phyloP scores from a whole-genome alignment of 1,140 invertebrate species.

The Venturia canescens region DNA sequence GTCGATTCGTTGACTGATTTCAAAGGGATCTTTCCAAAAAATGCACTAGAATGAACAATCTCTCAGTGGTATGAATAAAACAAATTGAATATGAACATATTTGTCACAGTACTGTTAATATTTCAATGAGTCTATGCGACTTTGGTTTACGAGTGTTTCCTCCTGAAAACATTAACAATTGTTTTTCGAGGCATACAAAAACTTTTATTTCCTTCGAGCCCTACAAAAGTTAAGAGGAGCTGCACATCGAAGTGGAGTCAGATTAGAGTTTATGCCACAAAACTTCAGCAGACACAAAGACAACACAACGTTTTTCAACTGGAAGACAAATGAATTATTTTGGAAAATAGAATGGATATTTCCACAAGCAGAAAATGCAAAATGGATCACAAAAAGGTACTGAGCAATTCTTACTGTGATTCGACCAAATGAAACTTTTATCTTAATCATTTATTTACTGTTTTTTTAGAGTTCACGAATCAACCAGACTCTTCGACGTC shows the following conservation, averaged over 20 bases:
- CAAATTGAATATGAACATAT: neutral
- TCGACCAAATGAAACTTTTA: neutral
- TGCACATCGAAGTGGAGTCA: constrained; percentile 78
- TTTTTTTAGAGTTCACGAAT: constrained; percentile 74
- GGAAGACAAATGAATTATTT: constrained; percentile 80
- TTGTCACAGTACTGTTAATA: neutral
- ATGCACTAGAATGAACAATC: constrained; percentile 77
- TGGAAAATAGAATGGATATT: constrained; percentile 90
- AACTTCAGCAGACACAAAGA: constrained; percentile 82
- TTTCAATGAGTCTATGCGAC: too few species aligned
- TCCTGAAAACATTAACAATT: too few species aligned
- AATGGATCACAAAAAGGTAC: constrained; percentile 73
- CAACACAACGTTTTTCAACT: constrained; percentile 84
- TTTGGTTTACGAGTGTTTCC: too few species aligned
- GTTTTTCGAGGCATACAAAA: constrained; percentile 10
- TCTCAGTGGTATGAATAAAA: constrained; percentile 78
- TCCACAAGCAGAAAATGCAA: constrained; percentile 76
- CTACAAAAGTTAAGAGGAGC: constrained; percentile 81
- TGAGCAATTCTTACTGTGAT: constrained; percentile 62
- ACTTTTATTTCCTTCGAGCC: constrained; percentile 74
- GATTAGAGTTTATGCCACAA: constrained; percentile 82
- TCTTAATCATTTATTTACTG: constrained; percentile 6
- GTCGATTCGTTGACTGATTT: constrained; percentile 81
- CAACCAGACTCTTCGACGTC: constrained; percentile 61
- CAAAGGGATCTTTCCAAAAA: constrained; percentile 81